Percentiles rank a stretch among this genome's conserved stretches.
Evolutionary conservation across 1,140 invertebrate genomes (phyloP).

Genomic region (Littorina saxatilis): DNA sequence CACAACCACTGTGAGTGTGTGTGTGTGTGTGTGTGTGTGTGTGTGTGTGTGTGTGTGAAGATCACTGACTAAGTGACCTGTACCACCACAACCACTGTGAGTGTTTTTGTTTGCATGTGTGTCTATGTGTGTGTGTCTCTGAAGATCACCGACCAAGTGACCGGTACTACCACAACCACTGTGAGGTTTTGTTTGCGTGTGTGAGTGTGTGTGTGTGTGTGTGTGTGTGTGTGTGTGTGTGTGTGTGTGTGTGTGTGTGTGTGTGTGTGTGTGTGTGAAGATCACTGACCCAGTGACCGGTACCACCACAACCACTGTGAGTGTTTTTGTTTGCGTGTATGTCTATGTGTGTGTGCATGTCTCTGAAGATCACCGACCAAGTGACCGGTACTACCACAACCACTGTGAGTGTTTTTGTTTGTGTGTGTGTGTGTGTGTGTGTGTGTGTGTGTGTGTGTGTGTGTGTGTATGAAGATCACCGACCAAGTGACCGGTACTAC

Average conservation of each 20-base stretch:
- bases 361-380: slow-evolving; percentile 56
- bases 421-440: no score
- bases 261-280: no score
- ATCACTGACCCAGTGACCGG: background rate
- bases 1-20: slow-evolving; percentile 47
- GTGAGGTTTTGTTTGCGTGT: no score
- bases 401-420: slow-evolving; percentile 49
- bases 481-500: background rate
- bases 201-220: no score
- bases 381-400: slow-evolving; percentile 45
- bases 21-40: no score
- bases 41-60: no score
- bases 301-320: background rate
- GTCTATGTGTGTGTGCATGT: slow-evolving; percentile 41
- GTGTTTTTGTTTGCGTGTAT: no score
- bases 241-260: no score
- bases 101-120: no score
- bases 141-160: slow-evolving; percentile 55
- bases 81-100: background rate
- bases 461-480: slow-evolving; percentile 41
- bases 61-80: background rate
- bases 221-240: no score
- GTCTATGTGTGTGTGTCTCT: slow-evolving; percentile 41
- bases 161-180: slow-evolving; percentile 43
- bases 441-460: no score